These are phyloP conservation scores for Ceratosolen solmsi DNA, from an alignment of 1,140 invertebrate species.

Conservation along the genomic window DNA sequence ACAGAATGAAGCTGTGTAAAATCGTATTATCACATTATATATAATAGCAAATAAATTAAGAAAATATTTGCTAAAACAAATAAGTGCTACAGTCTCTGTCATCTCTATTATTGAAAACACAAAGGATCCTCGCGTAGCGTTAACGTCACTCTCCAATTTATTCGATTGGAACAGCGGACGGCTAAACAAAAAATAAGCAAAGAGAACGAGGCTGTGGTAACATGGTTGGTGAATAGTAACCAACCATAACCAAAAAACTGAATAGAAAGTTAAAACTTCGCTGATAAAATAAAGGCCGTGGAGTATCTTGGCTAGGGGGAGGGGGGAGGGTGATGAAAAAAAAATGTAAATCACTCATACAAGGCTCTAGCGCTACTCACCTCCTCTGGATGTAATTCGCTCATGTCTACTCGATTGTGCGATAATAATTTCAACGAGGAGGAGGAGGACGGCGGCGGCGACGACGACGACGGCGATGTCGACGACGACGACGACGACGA, in stretches of 20 bases:
- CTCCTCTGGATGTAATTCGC: conserved; percentile 84
- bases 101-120: conserved; percentile 26
- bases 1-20: no score
- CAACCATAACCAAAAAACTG: no score
- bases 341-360: background rate
- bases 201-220: background rate
- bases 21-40: no score
- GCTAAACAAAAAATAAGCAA: background rate
- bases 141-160: background rate
- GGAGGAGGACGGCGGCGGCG: background rate
- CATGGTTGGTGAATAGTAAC: no score
- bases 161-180: background rate
- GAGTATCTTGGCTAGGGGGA: no score
- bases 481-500: background rate
- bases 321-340: background rate
- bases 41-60: conserved; percentile 21
- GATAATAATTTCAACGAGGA: conserved; percentile 16
- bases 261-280: no score
- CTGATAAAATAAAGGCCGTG: no score
- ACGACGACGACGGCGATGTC: background rate
- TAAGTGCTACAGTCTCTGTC: background rate
- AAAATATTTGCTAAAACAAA: background rate
- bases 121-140: conserved; percentile 36
- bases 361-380: conserved; percentile 68
- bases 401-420: conserved; percentile 72